Base-by-base conservation (phyloP, 2,113 vertebrate species). In the Larimichthys polyactis region DNA sequence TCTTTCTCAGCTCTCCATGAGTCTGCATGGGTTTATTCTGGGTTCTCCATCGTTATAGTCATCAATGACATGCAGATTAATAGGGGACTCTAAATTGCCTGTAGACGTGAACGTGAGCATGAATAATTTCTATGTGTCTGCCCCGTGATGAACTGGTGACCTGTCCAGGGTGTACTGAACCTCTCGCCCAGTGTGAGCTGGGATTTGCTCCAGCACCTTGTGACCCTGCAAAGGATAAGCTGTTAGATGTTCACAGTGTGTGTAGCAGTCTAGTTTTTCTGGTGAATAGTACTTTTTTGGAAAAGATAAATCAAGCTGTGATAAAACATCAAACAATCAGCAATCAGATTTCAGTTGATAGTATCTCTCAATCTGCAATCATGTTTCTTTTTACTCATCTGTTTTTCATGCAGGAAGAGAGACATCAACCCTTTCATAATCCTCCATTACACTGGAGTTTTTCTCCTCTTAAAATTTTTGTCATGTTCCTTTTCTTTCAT, bases 401-500 rank as follows among this genome's bases (percentile, higher is more conserved):
- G 17, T 10, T 22, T 11, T 65, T 22, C 76, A 22, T 46, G n/a
- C 20, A 71, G 77, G 44, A 14, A 46, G 3, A 57, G 29, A 73
- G 17, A 32, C 7, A 19, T 36, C 14, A 24, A n/a, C 3, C 27
- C n/a, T 74, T 67, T 80, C 0, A 44, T 40, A 43, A 60, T 40
- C 29, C 16, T 62, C 12, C 3, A 3, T 36, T 46, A 76, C 15
- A 12, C 20, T 75, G 24, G 24, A 24, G 7, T 64, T 65, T 65
- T 73, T 22, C n/a, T 60, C n/a, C 0, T 80, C 10, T 59, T 66
- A 17, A 65, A 24, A 11, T 48, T 52, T 71, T 78, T 32, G 1
- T 73, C 15, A 5, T 77, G 6, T 71, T 75, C 7, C 48, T 52
- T 46, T 68, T 75, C 75, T 68, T 67, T 60, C 66, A 32, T 81